Conservation (phyloP, 2,888 invertebrate genomes). For the Xestoiulus laeticollis region DNA sequence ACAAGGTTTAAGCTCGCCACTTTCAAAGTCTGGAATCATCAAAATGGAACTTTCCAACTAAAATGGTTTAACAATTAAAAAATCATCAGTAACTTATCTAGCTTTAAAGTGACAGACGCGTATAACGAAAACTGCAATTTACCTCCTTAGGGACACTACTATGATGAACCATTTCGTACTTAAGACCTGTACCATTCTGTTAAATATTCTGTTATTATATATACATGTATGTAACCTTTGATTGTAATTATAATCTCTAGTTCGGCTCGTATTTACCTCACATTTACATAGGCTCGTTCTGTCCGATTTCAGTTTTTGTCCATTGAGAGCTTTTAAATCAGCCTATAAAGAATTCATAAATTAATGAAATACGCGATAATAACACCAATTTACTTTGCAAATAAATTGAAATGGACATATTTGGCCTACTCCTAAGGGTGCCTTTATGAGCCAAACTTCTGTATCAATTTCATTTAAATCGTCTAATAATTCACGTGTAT, state of each 20-base stretch:
- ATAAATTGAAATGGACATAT: neutral
- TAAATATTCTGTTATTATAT: neutral
- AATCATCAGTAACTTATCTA: neutral
- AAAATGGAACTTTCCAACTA: neutral
- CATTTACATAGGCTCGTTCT: neutral
- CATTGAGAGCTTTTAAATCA: slow-evolving; percentile 24
- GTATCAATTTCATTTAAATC: neutral
- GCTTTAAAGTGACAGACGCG: neutral
- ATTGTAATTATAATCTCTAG: neutral
- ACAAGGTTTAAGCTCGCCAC: neutral
- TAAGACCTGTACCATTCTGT: neutral
- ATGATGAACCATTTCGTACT: neutral
- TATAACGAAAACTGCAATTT: neutral
- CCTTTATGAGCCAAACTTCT: neutral
- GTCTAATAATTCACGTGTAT: neutral
- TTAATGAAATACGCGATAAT: neutral
- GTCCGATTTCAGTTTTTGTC: neutral
- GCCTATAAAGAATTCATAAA: neutral
- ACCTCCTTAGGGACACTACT: neutral
- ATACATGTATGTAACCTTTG: neutral
- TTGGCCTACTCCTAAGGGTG: neutral
- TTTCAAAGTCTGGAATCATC: neutral
- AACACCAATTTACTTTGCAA: neutral
- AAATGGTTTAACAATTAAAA: neutral
- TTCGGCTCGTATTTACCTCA: neutral